Evolutionary conservation across 2,113 vertebrate genomes (phyloP).

Genomic region (Dolichallabes microphthalmus): DNA sequence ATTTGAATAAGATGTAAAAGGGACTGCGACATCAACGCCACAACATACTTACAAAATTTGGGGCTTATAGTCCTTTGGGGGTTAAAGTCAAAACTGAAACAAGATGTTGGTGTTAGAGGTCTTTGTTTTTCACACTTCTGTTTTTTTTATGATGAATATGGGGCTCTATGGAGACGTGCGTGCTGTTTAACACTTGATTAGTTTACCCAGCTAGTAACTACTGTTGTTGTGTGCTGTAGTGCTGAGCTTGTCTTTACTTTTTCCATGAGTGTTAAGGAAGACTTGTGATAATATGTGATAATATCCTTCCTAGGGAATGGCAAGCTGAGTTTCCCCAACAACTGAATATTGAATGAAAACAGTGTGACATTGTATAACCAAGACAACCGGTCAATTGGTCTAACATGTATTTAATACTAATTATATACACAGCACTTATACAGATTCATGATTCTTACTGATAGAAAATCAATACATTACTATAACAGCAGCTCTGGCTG

Average conservation of each 20-base stretch:
- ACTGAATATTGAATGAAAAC: not conserved
- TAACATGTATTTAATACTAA: not conserved
- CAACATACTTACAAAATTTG: not conserved
- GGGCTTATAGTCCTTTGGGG: not conserved
- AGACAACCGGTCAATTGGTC: not conserved
- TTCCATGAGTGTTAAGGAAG: not conserved
- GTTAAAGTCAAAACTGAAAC: not conserved
- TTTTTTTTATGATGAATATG: not conserved
- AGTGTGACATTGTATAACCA: not conserved
- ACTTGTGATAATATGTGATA: not conserved
- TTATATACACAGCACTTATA: too few relatives aligned
- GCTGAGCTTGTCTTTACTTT: not conserved
- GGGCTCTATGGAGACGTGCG: not conserved
- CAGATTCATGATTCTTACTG: too few relatives aligned
- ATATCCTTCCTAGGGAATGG: not conserved
- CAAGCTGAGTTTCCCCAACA: not conserved
- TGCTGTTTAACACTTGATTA: not conserved
- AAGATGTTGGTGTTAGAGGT: not conserved
- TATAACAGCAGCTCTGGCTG: too few relatives aligned
- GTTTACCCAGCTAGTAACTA: not conserved
- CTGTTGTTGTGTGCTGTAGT: not conserved
- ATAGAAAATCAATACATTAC: too few relatives aligned
- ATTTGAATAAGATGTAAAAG: not conserved
- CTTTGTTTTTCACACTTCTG: slow-evolving; percentile 20
- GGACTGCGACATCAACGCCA: not conserved